A percentile compares a stretch with the other conserved stretches of the same genome.
These are phyloP conservation scores for Sphenopsis melanotis DNA, from an alignment of 2,797 vertebrate species.

Conservation along the genomic window DNA sequence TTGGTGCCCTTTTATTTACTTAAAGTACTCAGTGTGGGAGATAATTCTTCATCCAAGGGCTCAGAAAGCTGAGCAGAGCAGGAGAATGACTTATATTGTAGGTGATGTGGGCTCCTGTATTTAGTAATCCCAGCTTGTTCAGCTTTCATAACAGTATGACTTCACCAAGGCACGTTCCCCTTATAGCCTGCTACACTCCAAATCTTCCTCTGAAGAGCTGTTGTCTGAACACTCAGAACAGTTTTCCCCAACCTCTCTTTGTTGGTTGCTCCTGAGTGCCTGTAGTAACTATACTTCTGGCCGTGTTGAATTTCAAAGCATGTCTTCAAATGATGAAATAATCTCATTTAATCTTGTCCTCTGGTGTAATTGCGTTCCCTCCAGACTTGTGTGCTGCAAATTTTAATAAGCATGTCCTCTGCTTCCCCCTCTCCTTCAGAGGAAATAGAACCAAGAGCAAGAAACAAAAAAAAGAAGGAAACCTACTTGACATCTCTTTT, in stretches of 20 bases:
- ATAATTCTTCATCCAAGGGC: neutral
- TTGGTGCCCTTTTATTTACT: neutral
- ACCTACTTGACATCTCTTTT: neutral
- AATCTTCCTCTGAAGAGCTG: neutral
- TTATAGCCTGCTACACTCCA: neutral
- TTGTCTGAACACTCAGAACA: neutral
- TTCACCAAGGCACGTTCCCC: neutral
- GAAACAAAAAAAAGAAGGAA: neutral
- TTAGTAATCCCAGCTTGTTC: neutral
- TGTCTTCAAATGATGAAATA: conserved; percentile 31
- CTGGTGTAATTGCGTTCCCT: neutral
- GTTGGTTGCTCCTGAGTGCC: neutral
- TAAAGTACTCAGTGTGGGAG: neutral
- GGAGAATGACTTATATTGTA: neutral
- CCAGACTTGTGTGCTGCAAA: neutral
- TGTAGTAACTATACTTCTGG: neutral
- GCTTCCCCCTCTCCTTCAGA: neutral
- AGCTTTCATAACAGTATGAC: neutral
- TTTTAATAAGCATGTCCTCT: conserved; percentile 18
- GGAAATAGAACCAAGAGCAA: neutral
- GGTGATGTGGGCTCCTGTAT: neutral
- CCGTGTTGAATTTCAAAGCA: conserved; percentile 15
- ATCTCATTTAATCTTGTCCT: conserved; percentile 36
- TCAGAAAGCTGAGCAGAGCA: neutral
- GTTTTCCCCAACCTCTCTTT: neutral